phyloP scores from a whole-genome alignment of 2,888 invertebrate genomes.

The Resseliella maxima region DNA sequence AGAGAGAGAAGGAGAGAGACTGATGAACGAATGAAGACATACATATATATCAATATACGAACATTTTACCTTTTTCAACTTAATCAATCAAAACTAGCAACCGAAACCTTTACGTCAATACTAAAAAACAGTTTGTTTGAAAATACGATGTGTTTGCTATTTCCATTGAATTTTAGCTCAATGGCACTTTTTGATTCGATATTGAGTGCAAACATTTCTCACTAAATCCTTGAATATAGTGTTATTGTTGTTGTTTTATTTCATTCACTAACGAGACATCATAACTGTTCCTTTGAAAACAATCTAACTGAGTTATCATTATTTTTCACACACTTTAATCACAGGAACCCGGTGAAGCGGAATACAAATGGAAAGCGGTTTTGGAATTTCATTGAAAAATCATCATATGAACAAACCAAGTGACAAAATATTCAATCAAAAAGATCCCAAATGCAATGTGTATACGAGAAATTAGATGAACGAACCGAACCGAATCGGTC shows the following conservation, averaged over 20 bases:
- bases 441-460: conserved; percentile 38
- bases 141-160: no score
- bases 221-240: background rate
- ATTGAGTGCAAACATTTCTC: background rate
- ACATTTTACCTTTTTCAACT: background rate
- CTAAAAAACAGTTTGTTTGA: no score
- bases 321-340: background rate
- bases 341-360: background rate
- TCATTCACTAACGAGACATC: no score
- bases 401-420: background rate
- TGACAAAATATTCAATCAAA: background rate
- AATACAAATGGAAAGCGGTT: background rate
- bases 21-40: background rate
- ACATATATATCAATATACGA: background rate
- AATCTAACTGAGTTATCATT: no score
- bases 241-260: conserved; percentile 6
- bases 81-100: conserved; percentile 36
- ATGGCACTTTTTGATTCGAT: no score
- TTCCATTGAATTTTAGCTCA: no score
- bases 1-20: no score
- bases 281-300: no score
- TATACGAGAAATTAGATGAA: background rate
- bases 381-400: background rate
- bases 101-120: background rate
- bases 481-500: background rate